A percentile compares a stretch with the other conserved stretches of the same genome.
Conservation (phyloP, 2,797 vertebrate species). For the Amphiprion clarkii region DNA sequence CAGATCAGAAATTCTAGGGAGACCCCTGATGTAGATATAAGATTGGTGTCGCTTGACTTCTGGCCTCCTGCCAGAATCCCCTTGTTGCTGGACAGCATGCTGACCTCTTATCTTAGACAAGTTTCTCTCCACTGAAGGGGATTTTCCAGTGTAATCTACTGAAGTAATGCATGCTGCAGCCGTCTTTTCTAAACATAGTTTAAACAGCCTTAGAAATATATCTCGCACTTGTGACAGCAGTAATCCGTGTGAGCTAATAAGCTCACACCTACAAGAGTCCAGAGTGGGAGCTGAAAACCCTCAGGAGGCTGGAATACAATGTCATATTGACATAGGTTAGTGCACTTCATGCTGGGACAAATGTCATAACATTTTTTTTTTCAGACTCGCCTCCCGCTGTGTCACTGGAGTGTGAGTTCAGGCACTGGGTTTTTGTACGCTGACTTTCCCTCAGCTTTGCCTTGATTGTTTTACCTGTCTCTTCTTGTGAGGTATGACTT, state of each 20-base stretch:
- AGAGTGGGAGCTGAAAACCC: conserved; percentile 25
- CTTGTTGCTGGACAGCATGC: conserved; percentile 24
- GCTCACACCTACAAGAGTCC: conserved; percentile 44
- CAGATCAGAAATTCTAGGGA: background rate
- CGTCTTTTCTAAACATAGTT: conserved; percentile 76
- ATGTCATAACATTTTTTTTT: conserved; percentile 10
- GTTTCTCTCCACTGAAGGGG: conserved; percentile 36
- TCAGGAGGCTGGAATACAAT: conserved; percentile 9
- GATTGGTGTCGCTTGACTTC: background rate
- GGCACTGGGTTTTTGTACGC: conserved; percentile 7
- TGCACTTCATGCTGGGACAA: conserved; percentile 11
- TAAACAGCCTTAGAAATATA: conserved; percentile 64
- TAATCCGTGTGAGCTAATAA: conserved; percentile 66
- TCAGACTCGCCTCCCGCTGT: background rate
- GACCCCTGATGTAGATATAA: background rate
- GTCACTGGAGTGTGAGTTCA: conserved; percentile 29
- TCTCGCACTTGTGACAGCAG: conserved; percentile 34
- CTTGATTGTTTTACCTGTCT: conserved; percentile 50
- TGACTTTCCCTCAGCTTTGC: conserved; percentile 21
- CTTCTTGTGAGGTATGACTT: conserved; percentile 54
- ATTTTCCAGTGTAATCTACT: conserved; percentile 64
- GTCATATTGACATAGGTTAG: background rate
- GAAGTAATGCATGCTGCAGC: conserved; percentile 39
- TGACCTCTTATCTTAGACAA: conserved; percentile 36
- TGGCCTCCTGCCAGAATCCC: conserved; percentile 13